phyloP scores from a whole-genome alignment of 2,888 invertebrate species.

The Polietes domitor region DNA sequence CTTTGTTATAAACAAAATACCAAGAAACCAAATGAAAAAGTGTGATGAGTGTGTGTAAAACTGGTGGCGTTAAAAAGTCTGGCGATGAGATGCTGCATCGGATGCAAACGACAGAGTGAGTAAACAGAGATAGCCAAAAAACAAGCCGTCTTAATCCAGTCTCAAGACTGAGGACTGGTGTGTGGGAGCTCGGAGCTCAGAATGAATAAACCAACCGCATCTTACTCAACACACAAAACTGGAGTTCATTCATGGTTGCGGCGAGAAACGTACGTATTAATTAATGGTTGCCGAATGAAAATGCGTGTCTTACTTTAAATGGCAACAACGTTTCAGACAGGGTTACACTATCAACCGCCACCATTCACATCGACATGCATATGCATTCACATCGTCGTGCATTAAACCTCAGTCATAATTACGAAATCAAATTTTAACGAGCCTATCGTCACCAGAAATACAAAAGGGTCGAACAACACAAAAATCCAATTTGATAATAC shows the following conservation, averaged over 20 bases:
- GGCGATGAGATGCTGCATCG: not conserved
- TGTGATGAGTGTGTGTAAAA: conserved; percentile 14
- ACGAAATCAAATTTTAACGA: not conserved
- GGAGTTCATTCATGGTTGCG: conserved; percentile 44
- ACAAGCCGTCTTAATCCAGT: not conserved
- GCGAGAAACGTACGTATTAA: conserved; percentile 26
- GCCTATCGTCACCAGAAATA: not conserved
- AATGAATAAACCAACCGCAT: not conserved
- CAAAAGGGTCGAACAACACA: too few species aligned
- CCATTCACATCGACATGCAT: conserved; percentile 30
- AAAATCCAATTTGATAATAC: too few species aligned
- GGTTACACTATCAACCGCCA: conserved; percentile 2
- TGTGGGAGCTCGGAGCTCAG: not conserved
- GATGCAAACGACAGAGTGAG: not conserved
- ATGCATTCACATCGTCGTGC: not conserved
- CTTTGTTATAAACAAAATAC: not conserved
- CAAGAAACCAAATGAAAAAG: not conserved
- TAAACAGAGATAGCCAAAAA: conserved; percentile 28
- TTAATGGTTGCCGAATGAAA: conserved; percentile 20
- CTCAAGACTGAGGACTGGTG: not conserved
- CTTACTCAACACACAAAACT: conserved; percentile 13
- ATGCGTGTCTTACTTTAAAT: conserved; percentile 43
- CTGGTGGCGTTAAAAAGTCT: conserved; percentile 36
- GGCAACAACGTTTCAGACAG: conserved; percentile 44
- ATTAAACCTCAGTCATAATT: conserved; percentile 15